Percentiles rank a stretch among this genome's conserved stretches.
phyloP scores from a whole-genome alignment of 2,113 vertebrate genomes.

The Vulpes ferrilata region DNA sequence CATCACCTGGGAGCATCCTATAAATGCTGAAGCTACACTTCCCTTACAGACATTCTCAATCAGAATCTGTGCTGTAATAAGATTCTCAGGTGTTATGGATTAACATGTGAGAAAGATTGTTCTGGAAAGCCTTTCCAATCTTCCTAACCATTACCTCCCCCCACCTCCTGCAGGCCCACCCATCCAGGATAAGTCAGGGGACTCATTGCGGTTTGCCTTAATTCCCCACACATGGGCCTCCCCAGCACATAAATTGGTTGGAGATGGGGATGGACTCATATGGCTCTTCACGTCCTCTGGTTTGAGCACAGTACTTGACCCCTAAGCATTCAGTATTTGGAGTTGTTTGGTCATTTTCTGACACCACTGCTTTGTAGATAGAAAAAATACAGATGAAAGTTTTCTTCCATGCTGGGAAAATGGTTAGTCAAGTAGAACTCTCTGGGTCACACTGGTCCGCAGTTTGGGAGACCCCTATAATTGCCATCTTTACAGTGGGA shows the following conservation, averaged over 20 bases:
- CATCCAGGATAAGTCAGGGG: background rate
- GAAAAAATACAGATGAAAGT: background rate
- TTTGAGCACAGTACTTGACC: background rate
- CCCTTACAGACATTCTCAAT: background rate
- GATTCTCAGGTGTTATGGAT: background rate
- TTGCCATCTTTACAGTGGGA: background rate
- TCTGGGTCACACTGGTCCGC: background rate
- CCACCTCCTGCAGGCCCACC: background rate
- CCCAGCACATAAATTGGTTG: background rate
- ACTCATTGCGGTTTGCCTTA: background rate
- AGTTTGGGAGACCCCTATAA: background rate
- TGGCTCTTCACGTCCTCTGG: background rate
- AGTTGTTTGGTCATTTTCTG: background rate
- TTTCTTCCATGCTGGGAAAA: background rate
- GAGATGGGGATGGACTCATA: background rate
- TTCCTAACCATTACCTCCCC: background rate
- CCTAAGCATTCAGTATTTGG: background rate
- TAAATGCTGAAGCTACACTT: background rate
- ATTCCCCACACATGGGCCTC: background rate
- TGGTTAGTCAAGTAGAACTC: background rate
- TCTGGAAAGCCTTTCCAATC: background rate
- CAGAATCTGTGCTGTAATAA: background rate
- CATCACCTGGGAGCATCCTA: background rate
- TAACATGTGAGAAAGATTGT: background rate
- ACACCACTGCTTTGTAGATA: background rate